Evolutionary conservation across 2,113 vertebrate species (phyloP).

Genomic region (Probosciger aterrimus): DNA sequence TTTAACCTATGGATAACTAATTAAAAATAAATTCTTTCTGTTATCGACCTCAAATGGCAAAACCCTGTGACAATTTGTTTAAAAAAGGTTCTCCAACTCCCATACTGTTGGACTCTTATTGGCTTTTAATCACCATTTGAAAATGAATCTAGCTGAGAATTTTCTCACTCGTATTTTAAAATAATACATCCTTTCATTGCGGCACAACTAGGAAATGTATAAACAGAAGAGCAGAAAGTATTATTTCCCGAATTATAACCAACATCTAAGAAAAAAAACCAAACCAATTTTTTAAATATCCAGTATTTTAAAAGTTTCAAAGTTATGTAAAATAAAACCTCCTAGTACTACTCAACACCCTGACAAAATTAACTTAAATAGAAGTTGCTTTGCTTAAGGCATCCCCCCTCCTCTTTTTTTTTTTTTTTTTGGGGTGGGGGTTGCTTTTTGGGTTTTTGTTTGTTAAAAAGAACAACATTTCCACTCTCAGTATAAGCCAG

Average conservation of each 20-base stretch:
- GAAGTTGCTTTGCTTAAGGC: background rate
- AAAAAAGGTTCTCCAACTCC: background rate
- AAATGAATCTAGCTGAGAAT: background rate
- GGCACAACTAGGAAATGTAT: background rate
- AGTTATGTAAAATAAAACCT: background rate
- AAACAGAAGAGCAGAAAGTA: background rate
- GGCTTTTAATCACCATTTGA: background rate
- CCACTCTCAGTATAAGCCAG: background rate
- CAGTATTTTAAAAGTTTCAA: background rate
- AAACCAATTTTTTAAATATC: background rate
- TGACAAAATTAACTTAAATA: background rate
- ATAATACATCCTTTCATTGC: background rate
- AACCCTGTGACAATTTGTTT: background rate
- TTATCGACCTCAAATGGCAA: background rate
- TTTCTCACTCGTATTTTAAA: background rate
- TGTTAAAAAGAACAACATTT: background rate
- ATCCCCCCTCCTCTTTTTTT: accelerated
- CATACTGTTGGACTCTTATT: background rate
- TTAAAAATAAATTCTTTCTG: background rate
- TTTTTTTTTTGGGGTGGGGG: background rate
- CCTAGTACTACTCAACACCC: background rate
- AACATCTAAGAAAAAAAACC: background rate
- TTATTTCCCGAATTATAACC: background rate
- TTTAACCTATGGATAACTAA: background rate
- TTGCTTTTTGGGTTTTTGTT: background rate